A percentile compares a stretch with the other conserved stretches of the same genome.
Conservation (phyloP, 2,113 vertebrate species). For the Vanacampus margaritifer region DNA sequence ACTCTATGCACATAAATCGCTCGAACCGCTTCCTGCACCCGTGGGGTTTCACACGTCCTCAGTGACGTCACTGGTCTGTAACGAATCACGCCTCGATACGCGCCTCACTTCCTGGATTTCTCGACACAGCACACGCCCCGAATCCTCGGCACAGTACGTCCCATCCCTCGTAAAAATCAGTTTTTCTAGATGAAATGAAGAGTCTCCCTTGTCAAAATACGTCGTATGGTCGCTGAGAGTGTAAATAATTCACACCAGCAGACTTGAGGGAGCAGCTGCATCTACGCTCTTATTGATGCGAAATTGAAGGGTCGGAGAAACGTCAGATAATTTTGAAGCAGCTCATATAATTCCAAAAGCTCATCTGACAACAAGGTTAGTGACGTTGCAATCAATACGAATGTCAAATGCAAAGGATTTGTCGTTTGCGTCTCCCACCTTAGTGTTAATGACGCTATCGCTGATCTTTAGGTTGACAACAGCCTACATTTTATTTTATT, state of each 20-base stretch:
- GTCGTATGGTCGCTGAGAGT: background rate
- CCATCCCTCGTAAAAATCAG: background rate
- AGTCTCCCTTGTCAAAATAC: background rate
- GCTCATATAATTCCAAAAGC: background rate
- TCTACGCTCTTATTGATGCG: conserved; percentile 6
- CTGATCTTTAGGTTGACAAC: background rate
- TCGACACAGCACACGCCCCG: background rate
- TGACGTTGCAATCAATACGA: background rate
- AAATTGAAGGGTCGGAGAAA: conserved; percentile 4
- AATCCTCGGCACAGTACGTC: background rate
- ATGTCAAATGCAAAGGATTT: background rate
- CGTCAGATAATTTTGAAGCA: conserved; percentile 1
- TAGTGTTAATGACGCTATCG: conserved; percentile 4
- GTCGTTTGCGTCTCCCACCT: background rate
- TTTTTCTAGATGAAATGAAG: conserved; percentile 1
- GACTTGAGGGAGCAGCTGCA: conserved; percentile 1
- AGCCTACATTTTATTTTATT: background rate
- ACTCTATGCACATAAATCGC: background rate
- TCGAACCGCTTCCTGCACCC: background rate
- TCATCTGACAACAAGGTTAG: conserved; percentile 35
- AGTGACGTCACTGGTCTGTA: background rate
- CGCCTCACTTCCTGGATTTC: background rate
- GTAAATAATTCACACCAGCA: background rate
- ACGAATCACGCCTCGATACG: background rate
- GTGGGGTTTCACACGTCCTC: background rate